These are phyloP conservation scores for Rhysida immarginata DNA, from an alignment of 1,140 invertebrate species.

Conservation along the genomic window DNA sequence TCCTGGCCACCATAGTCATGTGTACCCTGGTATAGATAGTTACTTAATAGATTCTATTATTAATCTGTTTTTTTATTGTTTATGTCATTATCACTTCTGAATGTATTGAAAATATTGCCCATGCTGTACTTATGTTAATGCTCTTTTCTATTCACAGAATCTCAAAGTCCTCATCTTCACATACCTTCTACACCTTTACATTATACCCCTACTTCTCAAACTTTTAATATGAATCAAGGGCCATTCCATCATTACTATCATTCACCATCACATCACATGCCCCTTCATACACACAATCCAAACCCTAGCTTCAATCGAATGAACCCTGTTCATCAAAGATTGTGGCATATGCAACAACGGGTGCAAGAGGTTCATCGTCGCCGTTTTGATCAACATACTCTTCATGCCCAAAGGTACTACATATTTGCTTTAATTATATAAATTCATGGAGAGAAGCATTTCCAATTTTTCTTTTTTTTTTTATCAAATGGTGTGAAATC, in stretches of 20 bases:
- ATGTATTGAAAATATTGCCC: neutral
- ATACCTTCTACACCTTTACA: neutral
- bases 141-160: constrained; percentile 11
- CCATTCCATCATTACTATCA: constrained; percentile 7
- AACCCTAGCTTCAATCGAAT: constrained; percentile 36
- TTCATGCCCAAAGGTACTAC: constrained; percentile 24
- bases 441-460: no score
- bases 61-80: neutral
- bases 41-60: neutral
- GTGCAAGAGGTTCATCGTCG: constrained; percentile 48
- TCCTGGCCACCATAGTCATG: constrained; percentile 9
- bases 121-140: neutral
- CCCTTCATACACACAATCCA: constrained; percentile 14
- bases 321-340: constrained; percentile 51
- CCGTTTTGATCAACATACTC: constrained; percentile 32
- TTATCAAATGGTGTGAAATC: no score
- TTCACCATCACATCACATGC: constrained; percentile 10
- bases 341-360: constrained; percentile 55
- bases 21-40: constrained; percentile 15
- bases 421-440: no score
- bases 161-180: constrained; percentile 2
- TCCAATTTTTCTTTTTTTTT: neutral
- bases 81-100: neutral
- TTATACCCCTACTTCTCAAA: neutral
- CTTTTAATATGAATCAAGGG: neutral